Evolutionary conservation across 2,888 invertebrate species (phyloP).

Genomic region (Sinohyriopsis cumingii): DNA sequence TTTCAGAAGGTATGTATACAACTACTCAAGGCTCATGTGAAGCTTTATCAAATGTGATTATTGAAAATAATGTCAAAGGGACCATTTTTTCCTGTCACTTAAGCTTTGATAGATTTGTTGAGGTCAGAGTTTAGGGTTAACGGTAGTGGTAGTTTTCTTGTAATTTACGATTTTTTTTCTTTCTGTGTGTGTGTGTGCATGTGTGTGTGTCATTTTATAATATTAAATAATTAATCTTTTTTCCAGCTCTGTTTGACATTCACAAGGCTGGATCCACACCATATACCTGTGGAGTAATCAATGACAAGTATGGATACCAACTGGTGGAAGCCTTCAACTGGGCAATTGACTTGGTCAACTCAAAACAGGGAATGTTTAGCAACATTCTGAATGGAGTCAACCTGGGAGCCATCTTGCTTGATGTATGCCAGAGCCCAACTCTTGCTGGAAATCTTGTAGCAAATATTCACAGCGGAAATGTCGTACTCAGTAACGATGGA

Average conservation of each 20-base stretch:
- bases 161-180: neutral
- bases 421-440: conserved; percentile 62
- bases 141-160: neutral
- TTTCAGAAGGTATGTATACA: too few species aligned
- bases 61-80: too few species aligned
- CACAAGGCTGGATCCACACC: conserved; percentile 60
- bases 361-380: conserved; percentile 56
- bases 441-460: conserved; percentile 65
- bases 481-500: conserved; percentile 35
- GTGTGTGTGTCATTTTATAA: neutral
- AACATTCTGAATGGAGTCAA: conserved; percentile 46
- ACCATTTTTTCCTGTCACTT: too few species aligned
- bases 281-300: conserved; percentile 65
- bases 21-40: too few species aligned
- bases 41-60: too few species aligned
- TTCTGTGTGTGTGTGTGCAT: neutral
- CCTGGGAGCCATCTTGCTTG: conserved; percentile 62
- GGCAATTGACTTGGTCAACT: conserved; percentile 64
- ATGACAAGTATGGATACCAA: conserved; percentile 61
- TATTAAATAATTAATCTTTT: conserved; percentile 1
- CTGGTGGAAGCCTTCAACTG: conserved; percentile 67
- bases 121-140: too few species aligned
- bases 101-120: too few species aligned
- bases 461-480: conserved; percentile 62
- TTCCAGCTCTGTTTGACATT: conserved; percentile 67